phyloP scores from a whole-genome alignment of 2,113 vertebrate species.

The Recurvirostra avosetta region DNA sequence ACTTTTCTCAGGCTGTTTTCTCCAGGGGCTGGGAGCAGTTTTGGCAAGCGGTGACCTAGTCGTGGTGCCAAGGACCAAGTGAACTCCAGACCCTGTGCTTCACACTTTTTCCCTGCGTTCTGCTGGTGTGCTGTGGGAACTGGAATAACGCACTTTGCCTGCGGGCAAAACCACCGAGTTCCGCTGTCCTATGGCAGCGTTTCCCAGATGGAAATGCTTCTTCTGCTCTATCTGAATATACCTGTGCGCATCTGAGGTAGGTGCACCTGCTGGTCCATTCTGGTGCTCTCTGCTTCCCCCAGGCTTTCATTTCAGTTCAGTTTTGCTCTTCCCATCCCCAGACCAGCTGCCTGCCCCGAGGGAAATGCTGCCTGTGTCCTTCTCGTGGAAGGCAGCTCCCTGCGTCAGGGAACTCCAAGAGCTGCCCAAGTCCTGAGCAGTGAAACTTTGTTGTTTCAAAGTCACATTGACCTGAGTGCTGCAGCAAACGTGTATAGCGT shows the following conservation, averaged over 20 bases:
- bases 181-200: rapidly evolving
- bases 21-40: neutral
- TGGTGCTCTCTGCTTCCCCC: neutral
- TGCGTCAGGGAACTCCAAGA: neutral
- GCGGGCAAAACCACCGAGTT: neutral
- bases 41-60: neutral
- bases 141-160: neutral
- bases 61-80: neutral
- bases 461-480: slow-evolving; percentile 67
- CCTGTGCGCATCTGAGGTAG: rapidly evolving
- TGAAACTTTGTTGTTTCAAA: slow-evolving; percentile 60
- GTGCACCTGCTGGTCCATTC: neutral
- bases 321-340: neutral
- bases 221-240: neutral
- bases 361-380: neutral
- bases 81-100: neutral
- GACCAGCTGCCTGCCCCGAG: neutral
- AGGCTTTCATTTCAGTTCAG: neutral
- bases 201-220: neutral
- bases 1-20: neutral
- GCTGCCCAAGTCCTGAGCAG: neutral
- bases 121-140: neutral
- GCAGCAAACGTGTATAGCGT: neutral
- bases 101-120: neutral
- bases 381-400: neutral